Percentiles rank a stretch among this genome's conserved stretches.
phyloP scores from a whole-genome alignment of 2,888 invertebrate genomes.

The Lycaena phlaeas region DNA sequence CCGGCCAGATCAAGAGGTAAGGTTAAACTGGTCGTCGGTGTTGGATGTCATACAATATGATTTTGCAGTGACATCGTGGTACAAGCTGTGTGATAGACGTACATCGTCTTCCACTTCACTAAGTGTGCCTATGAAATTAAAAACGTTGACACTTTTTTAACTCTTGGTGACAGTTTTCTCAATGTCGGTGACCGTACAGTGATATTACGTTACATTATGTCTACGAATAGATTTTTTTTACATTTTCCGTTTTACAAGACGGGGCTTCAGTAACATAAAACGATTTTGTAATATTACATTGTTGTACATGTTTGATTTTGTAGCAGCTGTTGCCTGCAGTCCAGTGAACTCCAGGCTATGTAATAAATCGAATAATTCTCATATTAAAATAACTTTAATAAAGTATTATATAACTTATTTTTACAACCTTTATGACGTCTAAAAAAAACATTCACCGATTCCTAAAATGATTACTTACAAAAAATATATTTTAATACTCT shows the following conservation, averaged over 20 bases:
- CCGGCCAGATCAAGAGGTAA: slow-evolving; percentile 2
- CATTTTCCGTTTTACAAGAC: not conserved
- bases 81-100: slow-evolving; percentile 47
- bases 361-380: no score
- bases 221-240: slow-evolving; percentile 9
- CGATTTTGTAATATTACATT: slow-evolving; percentile 1
- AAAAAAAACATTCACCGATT: no score
- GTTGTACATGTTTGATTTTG: no score
- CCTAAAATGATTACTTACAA: no score
- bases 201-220: slow-evolving; percentile 23
- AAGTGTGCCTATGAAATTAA: slow-evolving; percentile 47
- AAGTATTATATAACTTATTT: no score
- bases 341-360: no score
- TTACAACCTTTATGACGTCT: no score
- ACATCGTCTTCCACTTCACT: slow-evolving; percentile 46
- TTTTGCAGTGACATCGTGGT: slow-evolving; percentile 54
- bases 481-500: no score
- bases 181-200: slow-evolving; percentile 25
- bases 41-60: slow-evolving; percentile 52
- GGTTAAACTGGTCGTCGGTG: slow-evolving; percentile 27
- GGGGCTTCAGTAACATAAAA: slow-evolving; percentile 2
- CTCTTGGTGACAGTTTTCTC: slow-evolving; percentile 52
- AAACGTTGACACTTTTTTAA: slow-evolving; percentile 34
- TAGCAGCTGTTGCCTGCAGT: no score
- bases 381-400: not conserved